A percentile compares a stretch with the other conserved stretches of the same genome.
Evolutionary conservation across 2,888 invertebrate species (phyloP).

Genomic region (Drosophila setosimentum): DNA sequence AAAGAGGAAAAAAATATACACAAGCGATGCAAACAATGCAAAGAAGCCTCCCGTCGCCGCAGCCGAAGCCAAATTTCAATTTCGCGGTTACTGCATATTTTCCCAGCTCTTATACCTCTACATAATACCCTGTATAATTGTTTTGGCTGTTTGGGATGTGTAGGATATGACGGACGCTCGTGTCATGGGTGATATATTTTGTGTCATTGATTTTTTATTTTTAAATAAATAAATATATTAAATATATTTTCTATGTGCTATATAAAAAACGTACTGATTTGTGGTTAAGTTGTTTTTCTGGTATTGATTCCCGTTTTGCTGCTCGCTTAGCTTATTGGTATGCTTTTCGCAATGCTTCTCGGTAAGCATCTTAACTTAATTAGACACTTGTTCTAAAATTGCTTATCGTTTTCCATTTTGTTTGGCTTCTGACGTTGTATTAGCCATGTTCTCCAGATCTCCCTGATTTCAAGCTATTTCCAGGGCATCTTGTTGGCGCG

Average conservation of each 20-base stretch:
- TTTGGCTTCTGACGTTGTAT: neutral
- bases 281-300: neutral
- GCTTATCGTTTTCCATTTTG: neutral
- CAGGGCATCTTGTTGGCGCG: conserved; percentile 30
- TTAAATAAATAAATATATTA: too few species aligned
- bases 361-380: too few species aligned
- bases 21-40: conserved; percentile 64
- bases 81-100: conserved; percentile 82
- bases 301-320: neutral
- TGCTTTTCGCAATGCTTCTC: neutral
- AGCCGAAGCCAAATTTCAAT: conserved; percentile 76
- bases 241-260: too few species aligned
- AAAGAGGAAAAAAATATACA: conserved; percentile 10
- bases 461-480: neutral
- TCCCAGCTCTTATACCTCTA: conserved; percentile 59
- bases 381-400: neutral
- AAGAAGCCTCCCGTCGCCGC: conserved; percentile 69
- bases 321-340: neutral
- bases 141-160: neutral
- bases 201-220: neutral
- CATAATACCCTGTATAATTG: conserved; percentile 34
- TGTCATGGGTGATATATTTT: neutral
- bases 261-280: neutral
- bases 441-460: neutral
- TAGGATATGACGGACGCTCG: neutral